Evolutionary conservation across 35 echinoderm and acorn worm species (phyloP).

Genomic region (Lytechinus variegatus): DNA sequence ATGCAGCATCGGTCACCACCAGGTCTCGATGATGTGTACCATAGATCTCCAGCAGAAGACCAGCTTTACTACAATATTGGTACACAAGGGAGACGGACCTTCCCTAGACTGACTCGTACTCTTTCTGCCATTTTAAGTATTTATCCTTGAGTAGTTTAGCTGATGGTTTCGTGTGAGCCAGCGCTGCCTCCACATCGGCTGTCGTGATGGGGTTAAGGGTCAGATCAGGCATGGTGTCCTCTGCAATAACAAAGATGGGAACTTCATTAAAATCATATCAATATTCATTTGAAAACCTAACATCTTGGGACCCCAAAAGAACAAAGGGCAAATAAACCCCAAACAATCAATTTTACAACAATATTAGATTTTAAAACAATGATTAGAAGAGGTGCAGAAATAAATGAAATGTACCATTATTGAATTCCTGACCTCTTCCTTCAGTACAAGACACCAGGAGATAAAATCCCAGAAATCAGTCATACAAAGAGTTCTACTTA

Average conservation of each 20-base stretch:
- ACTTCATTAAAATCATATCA: not conserved
- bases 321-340: not conserved
- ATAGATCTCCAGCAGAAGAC: too few relatives aligned
- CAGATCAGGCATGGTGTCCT: conserved; percentile 89
- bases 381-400: not conserved
- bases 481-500: not conserved
- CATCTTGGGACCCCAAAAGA: not conserved
- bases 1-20: too few relatives aligned
- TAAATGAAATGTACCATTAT: too few relatives aligned
- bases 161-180: conserved; percentile 96
- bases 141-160: conserved; percentile 87
- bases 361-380: not conserved
- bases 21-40: too few relatives aligned
- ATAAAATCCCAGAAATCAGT: not conserved
- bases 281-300: not conserved
- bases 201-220: conserved; percentile 88
- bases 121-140: conserved; percentile 94
- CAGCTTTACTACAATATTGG: not conserved
- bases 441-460: too few relatives aligned
- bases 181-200: conserved; percentile 79
- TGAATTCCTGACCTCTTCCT: too few relatives aligned
- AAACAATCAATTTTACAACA: not conserved
- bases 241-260: conserved; percentile 54
- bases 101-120: conserved; percentile 91
- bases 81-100: not conserved